These are phyloP conservation scores for Sanderia malayensis DNA, from an alignment of 30 jellyfish, hydroid and myxozoan species.

Conservation along the genomic window DNA sequence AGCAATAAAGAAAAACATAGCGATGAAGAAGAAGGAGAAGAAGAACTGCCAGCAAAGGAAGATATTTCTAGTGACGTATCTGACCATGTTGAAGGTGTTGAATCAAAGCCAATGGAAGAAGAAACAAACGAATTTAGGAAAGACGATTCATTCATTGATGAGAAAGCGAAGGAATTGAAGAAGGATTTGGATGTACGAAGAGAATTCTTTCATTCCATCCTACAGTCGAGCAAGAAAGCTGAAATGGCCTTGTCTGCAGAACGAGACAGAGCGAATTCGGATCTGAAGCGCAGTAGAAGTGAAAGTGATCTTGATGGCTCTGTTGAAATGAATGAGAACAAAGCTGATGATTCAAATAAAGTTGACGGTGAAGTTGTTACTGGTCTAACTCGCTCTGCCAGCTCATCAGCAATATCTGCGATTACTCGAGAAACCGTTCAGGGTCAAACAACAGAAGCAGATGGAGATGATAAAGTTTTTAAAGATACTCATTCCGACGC, in stretches of 20 bases:
- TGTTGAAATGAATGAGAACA: conserved; percentile 8
- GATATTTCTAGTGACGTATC: conserved; percentile 34
- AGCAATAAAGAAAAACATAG: conserved; percentile 13
- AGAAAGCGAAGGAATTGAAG: neutral
- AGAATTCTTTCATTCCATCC: conserved; percentile 53
- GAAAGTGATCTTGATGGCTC: conserved; percentile 52
- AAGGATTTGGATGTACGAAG: conserved; percentile 46
- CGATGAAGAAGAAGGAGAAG: conserved; percentile 2
- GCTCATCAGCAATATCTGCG: conserved; percentile 55
- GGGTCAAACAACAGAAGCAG: conserved; percentile 8
- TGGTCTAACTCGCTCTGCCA: conserved; percentile 80
- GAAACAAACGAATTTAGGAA: no score
- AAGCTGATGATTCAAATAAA: neutral
- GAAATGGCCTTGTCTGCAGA: conserved; percentile 5
- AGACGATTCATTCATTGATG: no score
- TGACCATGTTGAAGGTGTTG: conserved; percentile 40
- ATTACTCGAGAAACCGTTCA: neutral
- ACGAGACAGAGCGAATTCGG: conserved; percentile 25
- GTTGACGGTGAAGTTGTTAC: neutral
- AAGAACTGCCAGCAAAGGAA: neutral
- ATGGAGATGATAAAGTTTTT: conserved; percentile 1
- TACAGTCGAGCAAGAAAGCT: conserved; percentile 32
- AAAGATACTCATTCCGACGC: neutral
- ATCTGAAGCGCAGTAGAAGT: conserved; percentile 58
- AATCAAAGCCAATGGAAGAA: neutral